Percentiles rank a stretch among this genome's conserved stretches.
Conservation (phyloP, 2,888 invertebrate genomes). For the Pachliopta kotzebuea region DNA sequence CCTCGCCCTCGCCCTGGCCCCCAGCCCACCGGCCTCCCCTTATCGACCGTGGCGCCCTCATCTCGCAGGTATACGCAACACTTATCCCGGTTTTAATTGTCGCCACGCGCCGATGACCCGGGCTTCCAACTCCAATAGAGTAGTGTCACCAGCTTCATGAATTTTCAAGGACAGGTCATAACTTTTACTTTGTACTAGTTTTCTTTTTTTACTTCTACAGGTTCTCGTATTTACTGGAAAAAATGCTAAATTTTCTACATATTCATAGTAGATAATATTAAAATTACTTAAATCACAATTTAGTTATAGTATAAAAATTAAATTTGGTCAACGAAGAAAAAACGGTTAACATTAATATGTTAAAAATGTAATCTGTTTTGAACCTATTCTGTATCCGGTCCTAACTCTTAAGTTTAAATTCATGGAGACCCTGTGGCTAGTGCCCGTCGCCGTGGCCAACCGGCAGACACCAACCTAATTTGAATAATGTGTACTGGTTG, state of each 20-base stretch:
- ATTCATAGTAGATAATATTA: too few relatives aligned
- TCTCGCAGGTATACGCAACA: slow-evolving; percentile 78
- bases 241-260: too few relatives aligned
- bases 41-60: slow-evolving; percentile 77
- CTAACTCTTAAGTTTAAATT: not conserved
- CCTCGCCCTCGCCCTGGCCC: slow-evolving; percentile 42
- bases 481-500: slow-evolving; percentile 37
- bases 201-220: not conserved
- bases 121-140: slow-evolving; percentile 38
- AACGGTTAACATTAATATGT: not conserved
- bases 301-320: too few relatives aligned
- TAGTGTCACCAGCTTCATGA: slow-evolving; percentile 28
- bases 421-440: slow-evolving; percentile 30
- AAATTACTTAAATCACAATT: too few relatives aligned
- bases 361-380: not conserved
- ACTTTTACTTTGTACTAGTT: not conserved
- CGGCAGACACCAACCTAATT: slow-evolving; percentile 43
- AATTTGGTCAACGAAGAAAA: too few relatives aligned
- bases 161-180: not conserved
- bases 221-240: too few relatives aligned
- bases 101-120: slow-evolving; percentile 76
- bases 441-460: slow-evolving; percentile 42
- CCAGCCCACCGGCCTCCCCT: slow-evolving; percentile 49
- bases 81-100: slow-evolving; percentile 79
- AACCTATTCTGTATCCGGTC: not conserved